Evolutionary conservation across 2,888 invertebrate species (phyloP).

Genomic region (Hemithea aestivaria): DNA sequence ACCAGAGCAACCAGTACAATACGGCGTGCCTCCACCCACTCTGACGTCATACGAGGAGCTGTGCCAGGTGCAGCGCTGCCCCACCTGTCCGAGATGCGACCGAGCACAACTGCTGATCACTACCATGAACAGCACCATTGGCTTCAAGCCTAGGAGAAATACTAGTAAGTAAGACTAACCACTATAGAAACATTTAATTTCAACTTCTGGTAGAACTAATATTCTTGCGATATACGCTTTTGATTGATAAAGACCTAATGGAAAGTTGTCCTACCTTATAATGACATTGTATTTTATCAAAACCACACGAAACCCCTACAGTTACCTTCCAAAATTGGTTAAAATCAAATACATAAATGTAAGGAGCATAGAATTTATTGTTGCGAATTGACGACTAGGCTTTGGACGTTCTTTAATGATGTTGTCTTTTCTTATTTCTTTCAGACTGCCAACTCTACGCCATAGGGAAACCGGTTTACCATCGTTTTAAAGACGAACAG

Average conservation of each 20-base stretch:
- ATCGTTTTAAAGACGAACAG: conserved; percentile 86
- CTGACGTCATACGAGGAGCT: conserved; percentile 68
- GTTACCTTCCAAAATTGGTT: too few species aligned
- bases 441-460: conserved; percentile 93
- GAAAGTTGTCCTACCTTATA: too few species aligned
- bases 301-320: too few species aligned
- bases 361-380: too few species aligned
- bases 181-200: too few species aligned
- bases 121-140: conserved; percentile 77
- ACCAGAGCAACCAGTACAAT: conserved; percentile 59
- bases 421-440: conserved; percentile 18
- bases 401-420: too few species aligned
- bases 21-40: conserved; percentile 60
- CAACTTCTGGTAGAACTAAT: too few species aligned
- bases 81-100: conserved; percentile 67
- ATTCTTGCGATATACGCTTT: too few species aligned
- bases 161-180: conserved; percentile 61
- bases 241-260: too few species aligned
- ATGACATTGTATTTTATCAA: too few species aligned
- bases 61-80: conserved; percentile 67
- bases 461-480: conserved; percentile 95
- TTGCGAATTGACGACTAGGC: too few species aligned
- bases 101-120: conserved; percentile 61
- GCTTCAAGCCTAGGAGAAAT: conserved; percentile 59
- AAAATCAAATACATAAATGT: too few species aligned